Conservation (phyloP, 2,888 invertebrate species). For the Mycalesis mineus region DNA sequence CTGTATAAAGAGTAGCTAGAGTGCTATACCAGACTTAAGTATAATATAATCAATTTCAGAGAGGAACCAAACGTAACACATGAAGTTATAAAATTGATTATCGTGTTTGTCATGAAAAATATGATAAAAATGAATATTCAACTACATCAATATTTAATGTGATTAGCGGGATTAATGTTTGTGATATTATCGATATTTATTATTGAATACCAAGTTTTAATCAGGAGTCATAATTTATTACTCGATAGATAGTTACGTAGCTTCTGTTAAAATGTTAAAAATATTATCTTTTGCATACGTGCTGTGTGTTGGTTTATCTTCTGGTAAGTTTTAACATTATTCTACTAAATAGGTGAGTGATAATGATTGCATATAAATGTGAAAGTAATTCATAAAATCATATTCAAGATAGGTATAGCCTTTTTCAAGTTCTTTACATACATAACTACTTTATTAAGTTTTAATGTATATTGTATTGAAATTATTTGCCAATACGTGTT, state of each 20-base stretch:
- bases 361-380: too few relatives aligned
- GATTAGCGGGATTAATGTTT: not conserved
- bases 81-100: not conserved
- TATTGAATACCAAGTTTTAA: not conserved
- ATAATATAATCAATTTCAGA: too few relatives aligned
- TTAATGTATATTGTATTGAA: too few relatives aligned
- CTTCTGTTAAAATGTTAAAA: slow-evolving; percentile 8
- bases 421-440: too few relatives aligned
- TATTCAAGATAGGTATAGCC: too few relatives aligned
- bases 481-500: too few relatives aligned
- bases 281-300: slow-evolving; percentile 8
- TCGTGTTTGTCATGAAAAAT: not conserved
- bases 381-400: too few relatives aligned
- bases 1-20: too few relatives aligned
- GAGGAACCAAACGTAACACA: too few relatives aligned
- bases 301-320: slow-evolving; percentile 10
- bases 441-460: too few relatives aligned
- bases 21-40: too few relatives aligned
- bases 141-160: not conserved
- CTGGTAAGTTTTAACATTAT: slow-evolving; percentile 14
- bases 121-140: not conserved
- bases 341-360: too few relatives aligned
- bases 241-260: not conserved
- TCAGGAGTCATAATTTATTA: slow-evolving; percentile 4
- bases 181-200: not conserved